phyloP scores from a whole-genome alignment of 2,797 vertebrate genomes.

The Micrastur ruficollis region DNA sequence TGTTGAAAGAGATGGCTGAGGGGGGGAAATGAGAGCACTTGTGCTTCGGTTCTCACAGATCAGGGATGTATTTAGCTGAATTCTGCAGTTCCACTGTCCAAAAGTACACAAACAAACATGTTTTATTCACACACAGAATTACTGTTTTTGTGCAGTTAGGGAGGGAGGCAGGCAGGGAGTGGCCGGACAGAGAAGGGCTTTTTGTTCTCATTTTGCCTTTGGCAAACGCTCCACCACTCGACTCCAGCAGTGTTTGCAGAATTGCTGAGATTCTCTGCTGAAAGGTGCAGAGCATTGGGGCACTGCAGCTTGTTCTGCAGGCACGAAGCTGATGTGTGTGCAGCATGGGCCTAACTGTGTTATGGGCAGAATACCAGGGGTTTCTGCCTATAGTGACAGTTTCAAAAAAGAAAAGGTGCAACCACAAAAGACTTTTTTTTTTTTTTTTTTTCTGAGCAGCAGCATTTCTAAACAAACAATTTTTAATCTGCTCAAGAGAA shows the following conservation, averaged over 20 bases:
- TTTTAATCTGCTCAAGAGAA: background rate
- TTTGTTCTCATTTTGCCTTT: conserved; percentile 39
- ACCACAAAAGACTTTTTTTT: background rate
- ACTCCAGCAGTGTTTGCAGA: background rate
- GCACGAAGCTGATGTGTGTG: accelerated
- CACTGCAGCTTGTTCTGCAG: background rate
- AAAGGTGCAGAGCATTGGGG: background rate
- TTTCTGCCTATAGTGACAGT: background rate
- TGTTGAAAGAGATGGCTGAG: background rate
- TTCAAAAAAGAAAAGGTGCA: background rate
- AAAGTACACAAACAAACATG: background rate
- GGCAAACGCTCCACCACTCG: background rate
- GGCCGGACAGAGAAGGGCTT: conserved; percentile 11
- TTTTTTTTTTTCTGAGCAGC: background rate
- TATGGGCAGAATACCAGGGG: background rate
- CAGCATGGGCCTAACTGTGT: background rate
- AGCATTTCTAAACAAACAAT: background rate
- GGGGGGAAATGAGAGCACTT: background rate
- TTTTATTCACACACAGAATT: conserved; percentile 20
- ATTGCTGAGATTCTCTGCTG: background rate
- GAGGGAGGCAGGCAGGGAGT: conserved; percentile 25
- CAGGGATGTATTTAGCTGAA: background rate
- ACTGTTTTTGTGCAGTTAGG: background rate
- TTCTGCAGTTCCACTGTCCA: background rate
- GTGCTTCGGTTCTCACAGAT: background rate